Evolutionary conservation across 2,888 invertebrate species (phyloP).

Genomic region (Chesias legatella): DNA sequence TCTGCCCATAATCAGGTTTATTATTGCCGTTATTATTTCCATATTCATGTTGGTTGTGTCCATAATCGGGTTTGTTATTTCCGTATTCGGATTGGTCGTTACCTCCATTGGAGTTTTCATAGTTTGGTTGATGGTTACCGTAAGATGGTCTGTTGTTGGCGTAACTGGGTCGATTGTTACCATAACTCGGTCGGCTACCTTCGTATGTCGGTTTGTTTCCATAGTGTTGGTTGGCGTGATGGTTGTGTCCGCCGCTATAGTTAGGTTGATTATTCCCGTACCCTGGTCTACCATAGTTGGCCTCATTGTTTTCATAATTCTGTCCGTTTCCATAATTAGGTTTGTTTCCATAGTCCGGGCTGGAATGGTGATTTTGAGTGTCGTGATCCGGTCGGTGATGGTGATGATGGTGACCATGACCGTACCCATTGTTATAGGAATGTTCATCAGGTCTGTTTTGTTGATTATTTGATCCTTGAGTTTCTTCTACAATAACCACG

Average conservation of each 20-base stretch:
- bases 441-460: conserved; percentile 16
- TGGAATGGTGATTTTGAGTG: neutral
- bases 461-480: conserved; percentile 13
- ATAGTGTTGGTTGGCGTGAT: conserved; percentile 14
- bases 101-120: conserved; percentile 5
- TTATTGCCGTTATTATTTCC: conserved; percentile 17
- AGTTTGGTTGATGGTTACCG: conserved; percentile 10
- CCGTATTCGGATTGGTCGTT: conserved; percentile 4
- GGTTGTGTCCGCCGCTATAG: conserved; percentile 2
- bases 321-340: conserved; percentile 12
- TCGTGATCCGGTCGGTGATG: conserved; percentile 21
- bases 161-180: conserved; percentile 2
- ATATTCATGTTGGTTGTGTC: conserved; percentile 7
- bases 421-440: conserved; percentile 21
- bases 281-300: neutral
- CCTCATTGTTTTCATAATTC: conserved; percentile 11
- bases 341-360: neutral
- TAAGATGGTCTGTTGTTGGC: conserved; percentile 10
- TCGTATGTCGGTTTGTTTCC: neutral
- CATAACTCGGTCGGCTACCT: conserved; percentile 1
- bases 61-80: conserved; percentile 4
- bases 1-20: conserved; percentile 12
- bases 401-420: conserved; percentile 30
- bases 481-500: conserved; percentile 41
- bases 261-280: conserved; percentile 2